Evolutionary conservation across 2,797 vertebrate species (phyloP), one percentile per base, ranked within the genome.

Genomic region (Lates japonicus): DNA sequence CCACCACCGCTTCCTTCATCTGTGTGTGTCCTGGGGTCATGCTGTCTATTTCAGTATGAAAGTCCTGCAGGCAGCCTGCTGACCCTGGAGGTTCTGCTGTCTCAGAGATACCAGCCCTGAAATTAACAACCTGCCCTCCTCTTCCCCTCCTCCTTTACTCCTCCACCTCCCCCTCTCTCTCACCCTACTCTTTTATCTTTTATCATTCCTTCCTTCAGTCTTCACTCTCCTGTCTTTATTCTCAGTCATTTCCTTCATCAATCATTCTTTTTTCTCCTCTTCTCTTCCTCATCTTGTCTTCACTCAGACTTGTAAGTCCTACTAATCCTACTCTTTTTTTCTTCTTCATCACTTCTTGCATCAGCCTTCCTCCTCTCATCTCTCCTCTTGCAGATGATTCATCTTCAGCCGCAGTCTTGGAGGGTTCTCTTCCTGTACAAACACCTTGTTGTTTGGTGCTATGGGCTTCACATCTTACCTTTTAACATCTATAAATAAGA

Each of bases 61-160:
- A 86, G 86, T 76, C 81, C 72, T 83, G 65, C 62, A 33, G 51
- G 37, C 42, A 35, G 72, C 79, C 75, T 25, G 62, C 11, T 86
- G 85, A 90, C 90, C 83, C 87, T 71, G 76, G 70, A 88, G 74
- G 60, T 76, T 90, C 87, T 92, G 87, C 86, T 80, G 81, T 65
- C 78, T 92, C 54, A 77, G 83, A 90, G 90, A 92, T 90, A 92
- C 65, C 86, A 80, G 80, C 68, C 80, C 75, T 77, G 73, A 86
- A 90, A 92, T 90, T 72, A 89, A 85, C 87, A 76, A 72, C 76
- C 41, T 73, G 44, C 66, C 74, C 76, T 66, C 62, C 25, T 58
- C 31, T 42, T 41, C 33, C 51, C 59, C 71, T 49, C 31, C 22
- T 76, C 17, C 37, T 60, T 62, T 59, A 62, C 64, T 11, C 51